Conservation (phyloP, 2,888 invertebrate species). For the Napeogenes sylphis region DNA sequence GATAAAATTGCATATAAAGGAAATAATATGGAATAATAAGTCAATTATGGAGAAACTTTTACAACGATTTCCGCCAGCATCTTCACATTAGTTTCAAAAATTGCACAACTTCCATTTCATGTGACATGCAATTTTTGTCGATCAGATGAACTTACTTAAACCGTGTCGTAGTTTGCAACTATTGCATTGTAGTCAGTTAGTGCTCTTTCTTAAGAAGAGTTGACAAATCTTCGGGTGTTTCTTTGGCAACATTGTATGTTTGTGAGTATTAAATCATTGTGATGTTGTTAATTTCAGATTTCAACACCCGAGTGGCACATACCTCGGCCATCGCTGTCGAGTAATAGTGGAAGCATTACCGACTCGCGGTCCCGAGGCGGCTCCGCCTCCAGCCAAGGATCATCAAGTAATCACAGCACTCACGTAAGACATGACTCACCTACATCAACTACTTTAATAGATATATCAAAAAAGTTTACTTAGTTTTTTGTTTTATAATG, state of each 20-base stretch:
- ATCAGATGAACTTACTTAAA: slow-evolving; percentile 14
- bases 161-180: slow-evolving; percentile 18
- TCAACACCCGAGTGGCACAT: slow-evolving; percentile 83
- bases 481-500: background rate
- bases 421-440: slow-evolving; percentile 77
- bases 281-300: slow-evolving; percentile 51
- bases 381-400: slow-evolving; percentile 81
- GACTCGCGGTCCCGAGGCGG: slow-evolving; percentile 72
- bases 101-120: slow-evolving; percentile 11
- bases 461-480: background rate
- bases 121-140: slow-evolving; percentile 13
- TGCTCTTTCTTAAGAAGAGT: slow-evolving; percentile 12
- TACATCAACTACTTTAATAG: slow-evolving; percentile 12
- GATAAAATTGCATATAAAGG: too few relatives aligned
- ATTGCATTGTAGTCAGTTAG: slow-evolving; percentile 17
- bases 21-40: too few relatives aligned
- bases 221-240: slow-evolving; percentile 5
- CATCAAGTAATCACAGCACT: slow-evolving; percentile 85
- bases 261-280: background rate
- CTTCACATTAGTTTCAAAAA: background rate
- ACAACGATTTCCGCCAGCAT: background rate
- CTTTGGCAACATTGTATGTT: slow-evolving; percentile 13
- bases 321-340: slow-evolving; percentile 86
- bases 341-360: slow-evolving; percentile 56
- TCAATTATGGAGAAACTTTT: too few relatives aligned